Evolutionary conservation across 2,113 vertebrate genomes (phyloP), one percentile per base, ranked within the genome.

Genomic region (Halcyon malimbica): DNA sequence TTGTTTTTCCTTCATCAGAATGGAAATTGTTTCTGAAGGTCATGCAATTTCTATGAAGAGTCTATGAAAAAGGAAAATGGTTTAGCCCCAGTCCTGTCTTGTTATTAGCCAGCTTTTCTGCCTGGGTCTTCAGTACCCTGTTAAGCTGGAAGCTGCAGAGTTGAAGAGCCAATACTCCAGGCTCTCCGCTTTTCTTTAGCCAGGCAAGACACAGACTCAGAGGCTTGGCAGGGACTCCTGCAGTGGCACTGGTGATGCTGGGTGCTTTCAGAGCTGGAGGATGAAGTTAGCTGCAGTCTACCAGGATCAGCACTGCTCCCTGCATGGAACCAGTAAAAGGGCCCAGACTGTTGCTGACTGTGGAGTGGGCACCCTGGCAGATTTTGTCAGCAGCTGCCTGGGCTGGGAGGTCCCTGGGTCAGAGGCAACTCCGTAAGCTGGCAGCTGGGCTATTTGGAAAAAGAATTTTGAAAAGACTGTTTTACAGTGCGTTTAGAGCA

Each of bases 351-450:
- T 21, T 37, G 56, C 25, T 46, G 4, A 13, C 10, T 9, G 16
- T 31, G 9, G 44, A 42, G 10, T 8, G 31, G 21, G 25, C 41
- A 23, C 46, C 35, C 25, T n/a, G 31, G 42, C n/a, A 26, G 1
- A 8, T 10, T 29, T 16, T 56, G 26, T 10, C 35, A 51, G 76
- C 16, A 31, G 64, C 23, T 37, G 7, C 4, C 44, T n/a, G 51
- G 48, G 51, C 77, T 69, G 56, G 11, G 31, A 16, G 33, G 28
- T 71, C 39, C 24, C 26, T 8, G 6, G 13, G 11, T 21, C 0
- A 0, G 15, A 20, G 35, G 50, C 21, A 68, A 9, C 19, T 53
- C 60, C 2, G 1, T 4, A 42, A 23, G 11, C 17, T 68, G 23
- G 50, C 77, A 69, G 41, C 37, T 0, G 0, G n/a, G 50, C 19